A percentile compares a stretch with the other conserved stretches of the same genome.
Evolutionary conservation across 1,140 invertebrate species (phyloP).

Genomic region (Trichonephila clavipes): DNA sequence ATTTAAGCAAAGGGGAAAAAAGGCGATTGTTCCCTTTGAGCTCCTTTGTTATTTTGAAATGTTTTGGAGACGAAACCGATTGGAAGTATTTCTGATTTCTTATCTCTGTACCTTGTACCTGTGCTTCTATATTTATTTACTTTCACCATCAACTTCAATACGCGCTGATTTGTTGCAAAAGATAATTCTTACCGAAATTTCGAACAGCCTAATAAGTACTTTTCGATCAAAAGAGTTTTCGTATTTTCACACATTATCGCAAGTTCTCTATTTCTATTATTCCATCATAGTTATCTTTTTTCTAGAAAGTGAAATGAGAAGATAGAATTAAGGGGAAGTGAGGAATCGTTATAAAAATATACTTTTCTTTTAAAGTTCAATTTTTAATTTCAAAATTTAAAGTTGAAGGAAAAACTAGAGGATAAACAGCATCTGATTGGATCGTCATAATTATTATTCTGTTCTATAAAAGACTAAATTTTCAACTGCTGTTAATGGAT

Average conservation of each 20-base stretch:
- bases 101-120: conserved; percentile 12
- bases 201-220: background rate
- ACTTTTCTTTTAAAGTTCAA: no score
- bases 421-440: no score
- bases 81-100: background rate
- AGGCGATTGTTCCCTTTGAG: background rate
- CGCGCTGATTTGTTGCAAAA: background rate
- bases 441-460: no score
- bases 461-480: no score
- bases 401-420: no score
- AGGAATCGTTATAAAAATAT: no score
- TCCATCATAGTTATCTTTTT: no score
- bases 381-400: no score
- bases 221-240: background rate
- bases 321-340: no score
- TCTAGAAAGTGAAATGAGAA: no score
- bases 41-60: background rate
- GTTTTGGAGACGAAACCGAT: background rate
- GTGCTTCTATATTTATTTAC: background rate
- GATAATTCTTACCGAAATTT: background rate
- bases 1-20: no score
- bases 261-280: background rate
- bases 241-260: background rate
- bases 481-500: no score
- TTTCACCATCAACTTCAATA: background rate